Base-by-base conservation (phyloP, 2,113 vertebrate genomes). In the Coracopsis vasa region DNA sequence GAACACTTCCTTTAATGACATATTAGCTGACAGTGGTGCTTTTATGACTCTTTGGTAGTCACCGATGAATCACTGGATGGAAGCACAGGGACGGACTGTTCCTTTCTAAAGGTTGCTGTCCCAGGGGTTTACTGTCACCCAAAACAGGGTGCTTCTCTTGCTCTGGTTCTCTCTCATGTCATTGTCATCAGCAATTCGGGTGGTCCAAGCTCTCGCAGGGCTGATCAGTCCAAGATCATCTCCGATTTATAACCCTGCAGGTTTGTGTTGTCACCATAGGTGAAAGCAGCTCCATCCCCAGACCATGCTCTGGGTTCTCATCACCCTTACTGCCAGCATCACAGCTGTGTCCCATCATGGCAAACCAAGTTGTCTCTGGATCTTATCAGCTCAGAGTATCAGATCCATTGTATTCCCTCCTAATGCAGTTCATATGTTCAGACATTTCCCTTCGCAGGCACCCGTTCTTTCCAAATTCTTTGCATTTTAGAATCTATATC, bases 1-100 rank as follows among this genome's bases (percentile, higher is more conserved):
- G 87, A 82, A 31, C 58, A 16, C 79, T 90, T 91, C 80, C 91
- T 90, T 69, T 48, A 56, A 21, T 90, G 95, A 87, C 94, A 96
- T 87, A 89, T 27, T 7, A 67, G 78, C 87, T 79, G 84, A 72
- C 91, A 94, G 86, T 37, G 80, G 74, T 61, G 80, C 78, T 91
- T 89, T 95, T n/a, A 73, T 92, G 84, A 65, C 35, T 88, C 75
- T 47, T 24, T 15, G 31, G 2, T 3, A 72, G 85, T 67, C 86
- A 79, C 45, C 0, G 10, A 27, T 96, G 95, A 95, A 56, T 95
- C 95, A 96, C 62, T 69, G 78, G 73, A 81, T 79, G 84, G 65
- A 72, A 50, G 89, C 0, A 4, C 18, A 48, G 51, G 89, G 56
- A 92, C 95, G 91, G 62, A 15, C 31, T 92, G 94, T 89, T 91